phyloP scores from a whole-genome alignment of 2,888 invertebrate genomes.

The Alitta virens region DNA sequence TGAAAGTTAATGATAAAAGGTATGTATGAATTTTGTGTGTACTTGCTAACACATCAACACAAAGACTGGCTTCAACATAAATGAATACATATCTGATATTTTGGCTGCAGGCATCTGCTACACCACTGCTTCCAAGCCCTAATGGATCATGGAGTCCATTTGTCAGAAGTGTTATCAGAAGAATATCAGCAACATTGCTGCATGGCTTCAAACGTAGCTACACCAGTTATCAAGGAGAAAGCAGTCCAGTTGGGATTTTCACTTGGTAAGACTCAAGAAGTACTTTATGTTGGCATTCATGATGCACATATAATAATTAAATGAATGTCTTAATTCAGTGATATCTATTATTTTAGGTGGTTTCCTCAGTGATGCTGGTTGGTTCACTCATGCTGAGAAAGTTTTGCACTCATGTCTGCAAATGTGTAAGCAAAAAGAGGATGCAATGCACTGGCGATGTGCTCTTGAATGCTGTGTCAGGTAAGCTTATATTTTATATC shows the following conservation, averaged over 20 bases:
- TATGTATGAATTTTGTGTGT: too few species aligned
- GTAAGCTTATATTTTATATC: too few species aligned
- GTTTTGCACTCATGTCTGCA: slow-evolving; percentile 70
- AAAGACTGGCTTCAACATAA: too few species aligned
- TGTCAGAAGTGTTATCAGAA: slow-evolving; percentile 59
- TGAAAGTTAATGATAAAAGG: slow-evolving; percentile 70
- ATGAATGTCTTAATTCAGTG: neutral
- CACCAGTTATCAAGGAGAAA: slow-evolving; percentile 32
- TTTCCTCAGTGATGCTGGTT: slow-evolving; percentile 86
- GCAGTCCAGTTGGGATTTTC: slow-evolving; percentile 51
- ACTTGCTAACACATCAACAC: neutral
- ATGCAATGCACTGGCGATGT: slow-evolving; percentile 64
- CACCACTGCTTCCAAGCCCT: slow-evolving; percentile 70
- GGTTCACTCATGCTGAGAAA: slow-evolving; percentile 75
- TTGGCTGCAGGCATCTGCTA: slow-evolving; percentile 60
- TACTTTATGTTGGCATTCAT: too few species aligned
- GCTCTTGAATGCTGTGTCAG: slow-evolving; percentile 83
- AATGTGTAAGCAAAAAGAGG: slow-evolving; percentile 60
- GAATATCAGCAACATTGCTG: slow-evolving; percentile 42
- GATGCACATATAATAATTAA: neutral
- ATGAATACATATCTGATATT: neutral
- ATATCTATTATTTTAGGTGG: slow-evolving; percentile 51
- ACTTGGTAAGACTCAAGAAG: slow-evolving; percentile 48
- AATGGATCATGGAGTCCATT: slow-evolving; percentile 66
- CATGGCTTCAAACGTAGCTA: slow-evolving; percentile 3